Evolutionary conservation across 2,888 invertebrate species (phyloP).

Genomic region (Dryobota labecula): DNA sequence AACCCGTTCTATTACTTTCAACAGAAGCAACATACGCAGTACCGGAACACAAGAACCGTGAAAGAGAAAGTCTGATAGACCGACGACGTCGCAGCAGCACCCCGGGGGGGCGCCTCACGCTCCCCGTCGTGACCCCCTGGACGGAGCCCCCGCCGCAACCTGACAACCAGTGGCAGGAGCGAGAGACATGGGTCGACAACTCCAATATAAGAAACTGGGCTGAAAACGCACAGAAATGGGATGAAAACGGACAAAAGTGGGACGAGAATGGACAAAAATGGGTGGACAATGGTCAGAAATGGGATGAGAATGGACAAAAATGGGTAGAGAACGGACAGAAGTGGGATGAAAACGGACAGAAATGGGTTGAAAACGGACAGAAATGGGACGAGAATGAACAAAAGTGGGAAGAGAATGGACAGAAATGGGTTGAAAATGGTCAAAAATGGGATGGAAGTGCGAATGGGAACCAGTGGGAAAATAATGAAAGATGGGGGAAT

Average conservation of each 20-base stretch:
- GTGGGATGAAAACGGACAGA: slow-evolving; percentile 71
- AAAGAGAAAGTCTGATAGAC: slow-evolving; percentile 83
- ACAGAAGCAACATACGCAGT: slow-evolving; percentile 87
- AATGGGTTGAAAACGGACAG: slow-evolving; percentile 71
- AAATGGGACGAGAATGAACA: slow-evolving; percentile 74
- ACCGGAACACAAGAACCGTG: slow-evolving; percentile 83
- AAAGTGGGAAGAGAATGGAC: slow-evolving; percentile 70
- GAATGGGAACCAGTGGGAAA: slow-evolving; percentile 80
- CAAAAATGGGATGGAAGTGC: slow-evolving; percentile 72
- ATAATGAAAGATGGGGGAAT: slow-evolving; percentile 78
- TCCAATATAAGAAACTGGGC: slow-evolving; percentile 83
- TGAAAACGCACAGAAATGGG: slow-evolving; percentile 80
- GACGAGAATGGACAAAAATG: slow-evolving; percentile 80
- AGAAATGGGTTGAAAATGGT: slow-evolving; percentile 72
- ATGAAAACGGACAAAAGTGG: slow-evolving; percentile 79
- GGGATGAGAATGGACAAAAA: slow-evolving; percentile 76
- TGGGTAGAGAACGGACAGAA: slow-evolving; percentile 73
- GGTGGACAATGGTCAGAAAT: slow-evolving; percentile 74
- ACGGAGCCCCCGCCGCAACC: slow-evolving; percentile 65
- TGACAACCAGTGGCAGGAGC: slow-evolving; percentile 76
- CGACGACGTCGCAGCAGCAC: slow-evolving; percentile 84
- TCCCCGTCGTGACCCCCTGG: slow-evolving; percentile 78
- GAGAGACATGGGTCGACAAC: slow-evolving; percentile 84
- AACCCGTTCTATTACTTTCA: slow-evolving; percentile 23
- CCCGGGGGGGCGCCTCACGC: slow-evolving; percentile 82